Percentiles rank a stretch among this genome's conserved stretches.
phyloP scores from a whole-genome alignment of 2,797 vertebrate genomes.

The Microchirus variegatus region DNA sequence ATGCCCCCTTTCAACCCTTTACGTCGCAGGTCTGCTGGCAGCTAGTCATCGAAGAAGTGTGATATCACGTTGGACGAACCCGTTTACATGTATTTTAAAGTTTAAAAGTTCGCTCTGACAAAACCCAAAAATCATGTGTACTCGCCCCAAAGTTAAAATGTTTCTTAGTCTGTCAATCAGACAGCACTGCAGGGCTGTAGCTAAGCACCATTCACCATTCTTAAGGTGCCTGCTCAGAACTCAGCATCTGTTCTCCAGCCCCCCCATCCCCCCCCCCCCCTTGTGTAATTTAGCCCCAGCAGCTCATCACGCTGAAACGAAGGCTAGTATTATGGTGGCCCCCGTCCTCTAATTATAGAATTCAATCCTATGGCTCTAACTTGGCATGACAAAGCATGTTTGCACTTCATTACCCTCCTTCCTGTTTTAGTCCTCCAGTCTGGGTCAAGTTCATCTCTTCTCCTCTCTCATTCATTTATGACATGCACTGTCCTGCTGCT shows the following conservation, averaged over 20 bases:
- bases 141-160: not conserved
- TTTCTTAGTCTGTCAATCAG: constrained; percentile 39
- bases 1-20: too few relatives aligned
- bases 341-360: constrained; percentile 80
- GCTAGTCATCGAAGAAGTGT: too few relatives aligned
- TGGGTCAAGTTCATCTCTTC: constrained; percentile 80
- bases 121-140: too few relatives aligned
- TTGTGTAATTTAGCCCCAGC: constrained; percentile 64
- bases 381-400: constrained; percentile 82
- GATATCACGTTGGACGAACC: too few relatives aligned
- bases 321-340: constrained; percentile 72
- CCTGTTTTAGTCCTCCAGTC: constrained; percentile 68
- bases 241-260: constrained; percentile 65
- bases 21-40: too few relatives aligned
- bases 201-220: constrained; percentile 36
- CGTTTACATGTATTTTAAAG: too few relatives aligned
- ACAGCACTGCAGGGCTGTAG: not conserved
- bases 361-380: constrained; percentile 78
- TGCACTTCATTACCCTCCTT: constrained; percentile 78
- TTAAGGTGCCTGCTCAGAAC: constrained; percentile 50
- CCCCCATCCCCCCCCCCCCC: too few relatives aligned
- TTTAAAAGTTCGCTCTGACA: too few relatives aligned
- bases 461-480: constrained; percentile 66
- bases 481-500: constrained; percentile 54
- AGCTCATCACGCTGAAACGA: constrained; percentile 66